phyloP scores from a whole-genome alignment of 2,888 invertebrate species.

The Liopterus haemorrhoidalis region DNA sequence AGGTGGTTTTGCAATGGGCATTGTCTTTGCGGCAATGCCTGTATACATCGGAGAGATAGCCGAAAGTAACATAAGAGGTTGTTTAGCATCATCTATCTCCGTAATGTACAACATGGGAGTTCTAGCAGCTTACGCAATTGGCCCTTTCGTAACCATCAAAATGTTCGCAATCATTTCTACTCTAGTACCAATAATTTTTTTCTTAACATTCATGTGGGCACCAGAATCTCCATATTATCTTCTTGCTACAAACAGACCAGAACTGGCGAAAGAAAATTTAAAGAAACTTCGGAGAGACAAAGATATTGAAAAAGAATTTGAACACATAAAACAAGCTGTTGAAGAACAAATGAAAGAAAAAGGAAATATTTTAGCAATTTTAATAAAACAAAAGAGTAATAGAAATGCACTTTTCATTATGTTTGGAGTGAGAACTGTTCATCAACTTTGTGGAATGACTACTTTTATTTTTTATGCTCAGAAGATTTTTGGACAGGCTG shows the following conservation, averaged over 20 bases:
- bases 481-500: slow-evolving; percentile 53
- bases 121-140: slow-evolving; percentile 56
- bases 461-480: slow-evolving; percentile 59
- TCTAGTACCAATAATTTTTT: slow-evolving; percentile 51
- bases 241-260: slow-evolving; percentile 41
- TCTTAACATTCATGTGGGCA: slow-evolving; percentile 54
- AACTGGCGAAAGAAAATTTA: slow-evolving; percentile 49
- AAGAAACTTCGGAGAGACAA: slow-evolving; percentile 51
- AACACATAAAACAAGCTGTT: slow-evolving; percentile 32
- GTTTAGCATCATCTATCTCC: slow-evolving; percentile 58
- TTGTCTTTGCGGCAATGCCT: slow-evolving; percentile 46
- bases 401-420: slow-evolving; percentile 57
- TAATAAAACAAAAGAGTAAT: slow-evolving; percentile 51
- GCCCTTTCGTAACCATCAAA: slow-evolving; percentile 51
- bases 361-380: slow-evolving; percentile 49
- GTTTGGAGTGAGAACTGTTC: slow-evolving; percentile 54
- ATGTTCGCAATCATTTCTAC: slow-evolving; percentile 52
- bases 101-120: slow-evolving; percentile 53
- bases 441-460: slow-evolving; percentile 61
- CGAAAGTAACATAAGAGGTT: slow-evolving; percentile 52
- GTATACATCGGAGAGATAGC: slow-evolving; percentile 60
- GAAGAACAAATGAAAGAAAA: slow-evolving; percentile 47
- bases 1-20: slow-evolving; percentile 54
- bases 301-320: slow-evolving; percentile 47
- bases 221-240: slow-evolving; percentile 57